A percentile compares a stretch with the other conserved stretches of the same genome.
Conservation (phyloP, 2,797 vertebrate species). For the Nyctibius grandis region DNA sequence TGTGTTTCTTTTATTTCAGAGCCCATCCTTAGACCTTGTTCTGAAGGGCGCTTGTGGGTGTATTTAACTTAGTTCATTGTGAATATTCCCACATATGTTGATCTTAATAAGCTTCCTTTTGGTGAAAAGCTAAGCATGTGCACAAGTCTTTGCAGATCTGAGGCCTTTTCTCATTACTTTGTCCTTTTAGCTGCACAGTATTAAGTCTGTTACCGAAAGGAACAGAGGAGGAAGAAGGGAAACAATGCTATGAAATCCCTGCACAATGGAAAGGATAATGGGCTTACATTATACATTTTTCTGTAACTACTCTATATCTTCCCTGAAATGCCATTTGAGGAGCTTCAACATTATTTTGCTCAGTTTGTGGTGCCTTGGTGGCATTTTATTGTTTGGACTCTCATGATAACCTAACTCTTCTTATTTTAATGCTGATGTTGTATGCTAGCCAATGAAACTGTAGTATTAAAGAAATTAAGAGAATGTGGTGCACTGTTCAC, state of each 20-base stretch:
- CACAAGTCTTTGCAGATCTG: background rate
- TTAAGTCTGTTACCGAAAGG: background rate
- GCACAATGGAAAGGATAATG: background rate
- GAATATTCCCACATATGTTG: background rate
- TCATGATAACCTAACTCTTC: background rate
- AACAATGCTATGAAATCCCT: background rate
- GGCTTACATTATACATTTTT: background rate
- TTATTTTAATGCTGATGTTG: background rate
- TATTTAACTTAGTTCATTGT: background rate
- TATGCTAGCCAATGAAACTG: background rate
- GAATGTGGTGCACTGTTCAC: background rate
- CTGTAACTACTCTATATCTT: background rate
- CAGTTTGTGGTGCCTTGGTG: background rate
- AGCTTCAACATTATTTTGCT: background rate
- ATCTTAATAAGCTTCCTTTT: background rate
- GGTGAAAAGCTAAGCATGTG: background rate
- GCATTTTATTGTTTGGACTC: background rate
- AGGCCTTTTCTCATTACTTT: background rate
- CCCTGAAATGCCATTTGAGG: background rate
- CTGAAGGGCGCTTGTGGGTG: background rate
- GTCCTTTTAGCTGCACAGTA: background rate
- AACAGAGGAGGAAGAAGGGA: background rate
- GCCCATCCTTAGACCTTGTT: constrained; percentile 22
- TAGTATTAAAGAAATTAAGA: background rate
- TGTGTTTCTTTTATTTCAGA: background rate